Percentiles rank a stretch among this genome's conserved stretches.
These are phyloP conservation scores for Heloderma charlesbogerti DNA, from an alignment of 2,113 vertebrate genomes.

Conservation along the genomic window DNA sequence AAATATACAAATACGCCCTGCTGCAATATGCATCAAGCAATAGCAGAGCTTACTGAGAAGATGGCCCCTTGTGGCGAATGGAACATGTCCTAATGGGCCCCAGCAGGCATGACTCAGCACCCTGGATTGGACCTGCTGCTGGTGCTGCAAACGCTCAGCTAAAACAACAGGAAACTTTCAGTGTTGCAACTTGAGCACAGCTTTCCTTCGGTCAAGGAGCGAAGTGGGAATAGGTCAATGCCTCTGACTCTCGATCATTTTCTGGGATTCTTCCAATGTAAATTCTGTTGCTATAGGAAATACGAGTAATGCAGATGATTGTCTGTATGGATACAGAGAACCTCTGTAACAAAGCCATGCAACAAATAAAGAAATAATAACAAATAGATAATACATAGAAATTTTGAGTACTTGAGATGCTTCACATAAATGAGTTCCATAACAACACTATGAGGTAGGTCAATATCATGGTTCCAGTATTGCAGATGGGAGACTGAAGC, in stretches of 20 bases:
- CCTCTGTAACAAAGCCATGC: not conserved
- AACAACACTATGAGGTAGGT: not conserved
- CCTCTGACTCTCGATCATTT: fast-evolving
- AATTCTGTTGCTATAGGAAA: not conserved
- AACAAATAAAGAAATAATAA: too few species aligned
- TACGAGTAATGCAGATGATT: not conserved
- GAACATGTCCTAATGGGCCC: not conserved
- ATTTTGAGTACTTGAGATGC: not conserved
- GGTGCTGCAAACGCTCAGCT: not conserved
- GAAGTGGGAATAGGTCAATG: fast-evolving
- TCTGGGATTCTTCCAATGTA: not conserved
- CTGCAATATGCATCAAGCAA: fast-evolving
- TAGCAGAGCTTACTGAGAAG: fast-evolving
- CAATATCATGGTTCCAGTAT: not conserved
- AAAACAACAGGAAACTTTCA: not conserved
- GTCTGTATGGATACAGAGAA: not conserved
- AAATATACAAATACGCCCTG: not conserved
- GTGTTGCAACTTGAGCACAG: not conserved
- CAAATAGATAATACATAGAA: not conserved
- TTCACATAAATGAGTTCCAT: not conserved
- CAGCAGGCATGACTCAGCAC: not conserved
- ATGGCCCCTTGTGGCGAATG: fast-evolving
- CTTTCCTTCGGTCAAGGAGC: not conserved
- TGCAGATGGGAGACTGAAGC: not conserved
- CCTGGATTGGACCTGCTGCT: not conserved